A percentile compares a stretch with the other conserved stretches of the same genome.
Conservation (phyloP, 2,113 vertebrate species). For the Cynoglossus semilaevis region DNA sequence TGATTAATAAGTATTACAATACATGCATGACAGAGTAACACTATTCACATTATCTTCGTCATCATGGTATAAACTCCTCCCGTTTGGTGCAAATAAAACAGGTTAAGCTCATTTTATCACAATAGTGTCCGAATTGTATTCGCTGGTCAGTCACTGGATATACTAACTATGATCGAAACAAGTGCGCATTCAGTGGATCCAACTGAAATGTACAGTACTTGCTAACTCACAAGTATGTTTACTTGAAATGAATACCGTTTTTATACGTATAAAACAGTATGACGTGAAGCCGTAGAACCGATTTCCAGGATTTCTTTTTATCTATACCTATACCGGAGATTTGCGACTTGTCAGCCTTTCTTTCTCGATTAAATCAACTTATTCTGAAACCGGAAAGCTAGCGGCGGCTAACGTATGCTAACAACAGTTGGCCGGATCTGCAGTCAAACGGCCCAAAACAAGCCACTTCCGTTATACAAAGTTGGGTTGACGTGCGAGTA, state of each 20-base stretch:
- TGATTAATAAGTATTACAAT: too few species aligned
- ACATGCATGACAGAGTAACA: not conserved
- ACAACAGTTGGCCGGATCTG: slow-evolving; percentile 44
- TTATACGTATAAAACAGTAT: not conserved
- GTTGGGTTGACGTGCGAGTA: not conserved
- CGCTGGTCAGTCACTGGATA: too few species aligned
- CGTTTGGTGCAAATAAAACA: not conserved
- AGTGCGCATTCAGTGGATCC: not conserved
- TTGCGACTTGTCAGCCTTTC: not conserved
- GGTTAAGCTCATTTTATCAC: not conserved
- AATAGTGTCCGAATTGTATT: too few species aligned
- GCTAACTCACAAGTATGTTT: not conserved
- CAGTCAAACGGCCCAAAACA: slow-evolving; percentile 38
- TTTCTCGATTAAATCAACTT: slow-evolving; percentile 15
- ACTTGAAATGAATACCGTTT: not conserved
- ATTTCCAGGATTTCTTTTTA: not conserved
- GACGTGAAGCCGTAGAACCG: not conserved
- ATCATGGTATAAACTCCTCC: not conserved
- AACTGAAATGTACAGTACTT: not conserved
- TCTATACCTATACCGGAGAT: fast-evolving
- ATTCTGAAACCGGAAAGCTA: slow-evolving; percentile 22
- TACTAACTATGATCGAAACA: not conserved
- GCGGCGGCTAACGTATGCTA: slow-evolving; percentile 51
- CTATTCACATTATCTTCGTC: not conserved
- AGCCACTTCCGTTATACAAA: not conserved